Base-by-base conservation (phyloP, 1,140 invertebrate species). In the Varroa destructor region DNA sequence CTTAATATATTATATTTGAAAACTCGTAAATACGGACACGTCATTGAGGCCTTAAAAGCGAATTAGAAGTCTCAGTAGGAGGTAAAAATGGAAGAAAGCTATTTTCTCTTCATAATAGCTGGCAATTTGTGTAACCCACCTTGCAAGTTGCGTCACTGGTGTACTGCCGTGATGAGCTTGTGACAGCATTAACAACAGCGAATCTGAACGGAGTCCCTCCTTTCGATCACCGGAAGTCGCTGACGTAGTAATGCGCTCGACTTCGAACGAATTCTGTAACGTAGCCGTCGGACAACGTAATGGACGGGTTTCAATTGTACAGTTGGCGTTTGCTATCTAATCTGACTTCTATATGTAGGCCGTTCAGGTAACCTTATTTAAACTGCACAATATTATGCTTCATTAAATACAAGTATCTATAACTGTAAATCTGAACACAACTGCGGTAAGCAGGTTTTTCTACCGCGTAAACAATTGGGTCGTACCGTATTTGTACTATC, bases 101-200 rank as follows among this genome's bases (percentile, higher is more conserved):
- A 51, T 8, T 8, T 51, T 5, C 8, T 51, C 46, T 5, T 8
- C 46, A 51, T 3, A 51, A 51, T 8, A 8, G 46, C 46, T 8
- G 46, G 46, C 46, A 3, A 51, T 51, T 8, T 25, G 8, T 51
- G 2, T 8, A 14, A 12, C 37, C 40, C 61, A 67, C 61, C 61
- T 67, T 14, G 61, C 61, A 14, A 67, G 46, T 67, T 67, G 61
- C 61, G 61, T 67, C 61, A 67, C 61, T 40, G 61, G 61, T 4
- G 61, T 67, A 46, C 12, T 67, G 12, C 61, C 61, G 8, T 67
- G 61, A 67, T 40, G 46, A n/a, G 40, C 61, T 12, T 40, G 14
- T 12, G 61, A 46, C 12, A 67, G 37, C 2, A 14, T 67, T 12
- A 67, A 46, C 61, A 67, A 8, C 12, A 67, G 36, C 12, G 61